Percentiles rank a stretch among this genome's conserved stretches.
phyloP scores from a whole-genome alignment of 2,888 invertebrate genomes.

The Mythimna loreyi region DNA sequence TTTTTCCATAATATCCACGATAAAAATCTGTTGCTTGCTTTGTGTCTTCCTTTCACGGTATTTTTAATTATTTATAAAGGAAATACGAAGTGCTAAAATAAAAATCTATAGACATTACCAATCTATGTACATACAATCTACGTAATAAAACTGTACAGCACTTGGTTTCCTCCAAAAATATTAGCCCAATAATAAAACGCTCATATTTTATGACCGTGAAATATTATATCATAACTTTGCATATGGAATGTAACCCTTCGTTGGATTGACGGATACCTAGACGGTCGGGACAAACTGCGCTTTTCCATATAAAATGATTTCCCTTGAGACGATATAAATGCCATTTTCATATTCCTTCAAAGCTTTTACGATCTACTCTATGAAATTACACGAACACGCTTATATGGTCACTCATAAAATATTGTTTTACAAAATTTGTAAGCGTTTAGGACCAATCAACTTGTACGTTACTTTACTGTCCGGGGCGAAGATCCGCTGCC shows the following conservation, averaged over 20 bases:
- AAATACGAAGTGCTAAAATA: background rate
- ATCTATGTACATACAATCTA: background rate
- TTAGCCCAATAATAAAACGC: slow-evolving; percentile 41
- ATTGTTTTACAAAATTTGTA: slow-evolving; percentile 51
- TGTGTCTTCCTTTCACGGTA: background rate
- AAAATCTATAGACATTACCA: slow-evolving; percentile 1
- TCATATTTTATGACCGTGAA: slow-evolving; percentile 53
- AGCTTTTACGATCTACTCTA: slow-evolving; percentile 73
- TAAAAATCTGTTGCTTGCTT: background rate
- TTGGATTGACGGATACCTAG: slow-evolving; percentile 58
- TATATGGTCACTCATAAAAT: slow-evolving; percentile 62
- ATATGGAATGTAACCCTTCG: slow-evolving; percentile 49
- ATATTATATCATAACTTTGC: slow-evolving; percentile 53
- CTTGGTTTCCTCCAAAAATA: slow-evolving; percentile 42
- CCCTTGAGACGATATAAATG: slow-evolving; percentile 72
- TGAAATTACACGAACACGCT: slow-evolving; percentile 68
- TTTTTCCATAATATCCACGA: slow-evolving; percentile 7
- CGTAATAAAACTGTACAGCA: slow-evolving; percentile 18
- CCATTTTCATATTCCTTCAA: slow-evolving; percentile 72
- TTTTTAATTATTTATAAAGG: background rate
- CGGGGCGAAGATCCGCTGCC: too few relatives aligned
- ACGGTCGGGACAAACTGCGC: slow-evolving; percentile 57
- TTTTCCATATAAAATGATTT: slow-evolving; percentile 70
- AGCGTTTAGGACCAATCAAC: slow-evolving; percentile 9
- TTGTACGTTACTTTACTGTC: background rate